These are phyloP conservation scores for Amblyopsis rosae DNA, from an alignment of 2,113 vertebrate genomes.

Conservation along the genomic window DNA sequence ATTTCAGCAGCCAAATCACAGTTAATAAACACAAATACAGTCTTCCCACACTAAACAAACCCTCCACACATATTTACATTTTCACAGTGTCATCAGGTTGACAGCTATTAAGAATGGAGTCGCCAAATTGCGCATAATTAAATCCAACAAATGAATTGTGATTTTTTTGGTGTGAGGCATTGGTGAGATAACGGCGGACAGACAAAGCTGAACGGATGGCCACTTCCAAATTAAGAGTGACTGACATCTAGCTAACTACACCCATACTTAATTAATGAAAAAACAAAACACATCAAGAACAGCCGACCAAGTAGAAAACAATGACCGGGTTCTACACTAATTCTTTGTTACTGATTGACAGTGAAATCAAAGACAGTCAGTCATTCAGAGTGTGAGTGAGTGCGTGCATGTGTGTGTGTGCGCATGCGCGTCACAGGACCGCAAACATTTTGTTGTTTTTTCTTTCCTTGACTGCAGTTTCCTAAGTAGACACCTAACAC, in stretches of 20 bases:
- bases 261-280: conserved; percentile 69
- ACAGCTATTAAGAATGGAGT: conserved; percentile 49
- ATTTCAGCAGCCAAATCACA: conserved; percentile 33
- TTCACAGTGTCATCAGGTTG: conserved; percentile 39
- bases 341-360: conserved; percentile 56
- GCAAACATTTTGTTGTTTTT: conserved; percentile 24
- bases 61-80: conserved; percentile 30
- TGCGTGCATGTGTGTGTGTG: conserved; percentile 1
- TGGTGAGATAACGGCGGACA: conserved; percentile 62
- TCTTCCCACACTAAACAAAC: conserved; percentile 15
- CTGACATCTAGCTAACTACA: conserved; percentile 53
- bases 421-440: background rate
- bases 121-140: conserved; percentile 64
- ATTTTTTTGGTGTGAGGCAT: conserved; percentile 58
- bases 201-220: conserved; percentile 60
- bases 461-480: conserved; percentile 49
- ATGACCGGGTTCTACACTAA: conserved; percentile 58
- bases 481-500: conserved; percentile 70
- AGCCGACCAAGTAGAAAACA: conserved; percentile 66
- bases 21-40: conserved; percentile 32
- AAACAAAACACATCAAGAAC: conserved; percentile 70
- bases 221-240: conserved; percentile 70
- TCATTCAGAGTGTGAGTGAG: background rate
- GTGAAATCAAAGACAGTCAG: conserved; percentile 62
- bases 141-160: conserved; percentile 71